Base-by-base conservation (phyloP, 2,797 vertebrate genomes). In the Phoxinus dragarum region DNA sequence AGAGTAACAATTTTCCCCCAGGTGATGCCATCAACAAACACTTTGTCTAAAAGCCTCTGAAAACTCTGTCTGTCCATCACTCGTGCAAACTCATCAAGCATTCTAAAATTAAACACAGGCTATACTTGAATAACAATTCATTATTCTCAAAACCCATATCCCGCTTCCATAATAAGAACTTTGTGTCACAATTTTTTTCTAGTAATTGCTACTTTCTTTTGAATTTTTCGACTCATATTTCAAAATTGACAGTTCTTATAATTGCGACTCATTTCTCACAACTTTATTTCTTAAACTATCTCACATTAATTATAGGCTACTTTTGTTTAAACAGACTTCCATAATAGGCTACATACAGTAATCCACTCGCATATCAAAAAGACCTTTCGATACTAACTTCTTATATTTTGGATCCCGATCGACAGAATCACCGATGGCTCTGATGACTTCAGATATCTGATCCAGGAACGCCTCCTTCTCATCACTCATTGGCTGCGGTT, bases 1-100 rank as follows among this genome's bases (percentile, higher is more conserved):
- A 84, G 36, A 19, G n/a, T 31, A 11, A 44, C 12, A 56, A 84
- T 77, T 84, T 31, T 77, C 11, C 82, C 82, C 73, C 82, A 78
- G 19, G 44, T 69, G 36, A 78, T 69, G 6, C 8, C 74, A n/a
- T 44, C 49, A 56, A 1, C 6, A 67, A 84, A 84, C 38, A 84
- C 82, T 44, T 78, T 42, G 52, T 69, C 64, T 34, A 16, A 47
- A 16, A 84, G 64, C 34, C 0, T 68, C 47, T 59, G n/a, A 38
- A 78, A 84, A 44, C 11, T 42, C 36, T 34, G 10, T 54, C 1
- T 78, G 14, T 77, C 12, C 0, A 12, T 17, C 74, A 78, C 61
- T 23, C 0, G 9, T 59, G 38, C 17, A 84, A 84, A 44, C 9
- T 12, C 19, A 34, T 69, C 64, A 23, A 59, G 17, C 36, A 69